These are phyloP conservation scores for Myotis brandtii DNA, from an alignment of 2,113 vertebrate species.

Conservation along the genomic window DNA sequence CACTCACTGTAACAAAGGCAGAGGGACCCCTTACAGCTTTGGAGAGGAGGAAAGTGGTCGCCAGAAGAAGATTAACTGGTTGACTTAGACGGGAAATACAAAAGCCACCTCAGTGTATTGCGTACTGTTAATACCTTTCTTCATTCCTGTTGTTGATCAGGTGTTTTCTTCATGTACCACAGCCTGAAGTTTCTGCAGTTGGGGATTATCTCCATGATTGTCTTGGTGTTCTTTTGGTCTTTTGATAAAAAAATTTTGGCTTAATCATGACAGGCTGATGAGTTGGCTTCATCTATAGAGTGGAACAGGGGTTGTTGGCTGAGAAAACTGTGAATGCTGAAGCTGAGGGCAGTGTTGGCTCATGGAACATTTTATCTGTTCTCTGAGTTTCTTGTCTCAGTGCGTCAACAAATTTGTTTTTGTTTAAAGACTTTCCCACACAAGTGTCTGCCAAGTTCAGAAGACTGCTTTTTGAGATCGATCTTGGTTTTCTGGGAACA, in stretches of 20 bases:
- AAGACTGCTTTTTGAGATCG: constrained; percentile 86
- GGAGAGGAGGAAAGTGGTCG: not conserved
- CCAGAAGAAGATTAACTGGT: not conserved
- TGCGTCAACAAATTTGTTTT: constrained; percentile 89
- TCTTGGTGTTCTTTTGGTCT: not conserved
- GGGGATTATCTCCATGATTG: not conserved
- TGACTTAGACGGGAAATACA: not conserved
- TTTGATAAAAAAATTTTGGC: not conserved
- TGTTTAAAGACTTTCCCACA: constrained; percentile 90
- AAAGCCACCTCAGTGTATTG: not conserved
- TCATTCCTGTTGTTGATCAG: not conserved
- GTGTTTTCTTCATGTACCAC: not conserved
- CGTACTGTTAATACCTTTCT: not conserved
- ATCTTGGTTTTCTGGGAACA: constrained; percentile 85
- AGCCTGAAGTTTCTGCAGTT: not conserved
- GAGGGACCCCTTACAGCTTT: not conserved
- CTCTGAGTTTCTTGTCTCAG: constrained; percentile 84
- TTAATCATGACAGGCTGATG: not conserved
- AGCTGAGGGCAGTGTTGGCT: constrained; percentile 86
- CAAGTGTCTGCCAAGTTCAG: constrained; percentile 87
- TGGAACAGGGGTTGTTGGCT: not conserved
- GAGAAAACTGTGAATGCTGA: constrained; percentile 69
- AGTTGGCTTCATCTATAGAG: constrained; percentile 29
- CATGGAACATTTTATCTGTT: constrained; percentile 77
- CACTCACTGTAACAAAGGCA: constrained; percentile 41